Evolutionary conservation across 64 coral and sea anemone species (phyloP).

Genomic region (Porites australiensis): DNA sequence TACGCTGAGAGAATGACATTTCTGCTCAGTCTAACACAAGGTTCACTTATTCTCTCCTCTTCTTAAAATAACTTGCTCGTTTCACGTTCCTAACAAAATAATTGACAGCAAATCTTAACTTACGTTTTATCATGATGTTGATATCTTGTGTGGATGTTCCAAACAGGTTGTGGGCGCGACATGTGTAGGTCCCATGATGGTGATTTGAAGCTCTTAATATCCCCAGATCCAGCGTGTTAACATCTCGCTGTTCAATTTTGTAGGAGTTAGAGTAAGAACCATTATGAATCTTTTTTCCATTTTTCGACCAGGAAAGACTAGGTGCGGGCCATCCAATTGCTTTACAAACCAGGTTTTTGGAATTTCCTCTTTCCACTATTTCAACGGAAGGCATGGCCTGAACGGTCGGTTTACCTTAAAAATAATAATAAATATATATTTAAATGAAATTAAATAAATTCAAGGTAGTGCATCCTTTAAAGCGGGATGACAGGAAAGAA

Average conservation of each 20-base stretch:
- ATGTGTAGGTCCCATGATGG: not conserved
- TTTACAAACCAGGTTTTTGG: not conserved
- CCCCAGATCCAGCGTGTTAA: not conserved
- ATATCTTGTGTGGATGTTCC: not conserved
- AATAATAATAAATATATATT: not conserved
- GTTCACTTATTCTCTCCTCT: no score
- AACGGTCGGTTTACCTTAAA: not conserved
- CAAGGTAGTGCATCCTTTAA: not conserved
- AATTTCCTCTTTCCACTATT: not conserved
- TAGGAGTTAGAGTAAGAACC: not conserved
- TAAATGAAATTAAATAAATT: not conserved
- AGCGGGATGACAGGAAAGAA: not conserved
- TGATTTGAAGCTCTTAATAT: not conserved
- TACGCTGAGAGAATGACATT: not conserved
- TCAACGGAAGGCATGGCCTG: no score
- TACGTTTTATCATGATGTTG: not conserved
- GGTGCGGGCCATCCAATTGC: slow-evolving; percentile 7
- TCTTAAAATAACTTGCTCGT: not conserved
- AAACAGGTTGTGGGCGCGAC: slow-evolving; percentile 7
- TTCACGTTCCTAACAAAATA: no score
- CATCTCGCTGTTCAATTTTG: not conserved
- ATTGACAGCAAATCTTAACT: no score
- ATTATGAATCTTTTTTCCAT: not conserved
- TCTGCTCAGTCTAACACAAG: not conserved
- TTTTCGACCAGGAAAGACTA: not conserved